These are phyloP conservation scores for Zonotrichia leucophrys DNA, from an alignment of 2,113 vertebrate species.

Conservation along the genomic window DNA sequence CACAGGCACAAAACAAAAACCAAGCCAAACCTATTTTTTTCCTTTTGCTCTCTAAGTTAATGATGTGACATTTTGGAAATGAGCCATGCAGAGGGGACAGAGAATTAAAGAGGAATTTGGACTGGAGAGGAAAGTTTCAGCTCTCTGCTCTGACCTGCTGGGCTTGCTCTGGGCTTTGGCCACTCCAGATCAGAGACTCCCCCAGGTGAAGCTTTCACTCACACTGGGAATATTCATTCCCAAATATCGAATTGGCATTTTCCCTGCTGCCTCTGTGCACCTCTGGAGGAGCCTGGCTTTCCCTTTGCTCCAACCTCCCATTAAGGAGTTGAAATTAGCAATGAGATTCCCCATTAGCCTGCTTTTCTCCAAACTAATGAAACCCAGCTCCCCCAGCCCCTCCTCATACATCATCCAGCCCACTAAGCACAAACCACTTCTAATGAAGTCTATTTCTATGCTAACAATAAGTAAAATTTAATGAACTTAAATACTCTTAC, in stretches of 20 bases:
- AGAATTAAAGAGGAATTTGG: not conserved
- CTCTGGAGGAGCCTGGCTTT: not conserved
- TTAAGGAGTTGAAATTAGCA: not conserved
- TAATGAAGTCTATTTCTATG: not conserved
- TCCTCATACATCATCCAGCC: not conserved
- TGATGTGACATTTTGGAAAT: not conserved
- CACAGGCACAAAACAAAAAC: not conserved
- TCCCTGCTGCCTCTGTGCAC: not conserved
- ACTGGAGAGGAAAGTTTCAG: not conserved
- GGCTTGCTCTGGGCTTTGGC: not conserved
- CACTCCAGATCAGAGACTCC: not conserved
- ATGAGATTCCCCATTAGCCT: not conserved
- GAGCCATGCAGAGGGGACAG: not conserved
- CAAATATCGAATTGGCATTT: not conserved
- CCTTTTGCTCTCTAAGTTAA: not conserved
- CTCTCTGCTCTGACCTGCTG: not conserved
- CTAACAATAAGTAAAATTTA: not conserved
- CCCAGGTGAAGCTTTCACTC: not conserved
- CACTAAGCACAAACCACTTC: not conserved
- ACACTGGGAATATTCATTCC: not conserved
- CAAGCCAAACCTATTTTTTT: not conserved
- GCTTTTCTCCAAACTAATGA: not conserved
- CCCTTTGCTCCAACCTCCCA: not conserved
- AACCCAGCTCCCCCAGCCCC: not conserved
- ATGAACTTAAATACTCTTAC: not conserved